Base-by-base conservation (phyloP, 2,113 vertebrate species). In the Mesitornis unicolor region DNA sequence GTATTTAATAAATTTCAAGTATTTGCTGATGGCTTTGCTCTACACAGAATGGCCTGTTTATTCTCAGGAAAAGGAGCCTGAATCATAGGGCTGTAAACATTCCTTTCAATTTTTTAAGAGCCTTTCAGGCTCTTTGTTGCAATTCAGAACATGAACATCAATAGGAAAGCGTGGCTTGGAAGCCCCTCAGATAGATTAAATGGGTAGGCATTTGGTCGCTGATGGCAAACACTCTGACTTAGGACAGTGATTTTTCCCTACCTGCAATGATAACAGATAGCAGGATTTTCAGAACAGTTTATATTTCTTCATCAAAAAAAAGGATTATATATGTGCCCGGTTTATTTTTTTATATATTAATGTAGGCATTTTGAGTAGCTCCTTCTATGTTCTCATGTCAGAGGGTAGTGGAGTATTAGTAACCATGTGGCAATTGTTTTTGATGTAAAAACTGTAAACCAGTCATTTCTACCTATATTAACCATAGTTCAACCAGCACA, bases 1-100 rank as follows among this genome's bases (percentile, higher is more conserved):
- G 54, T 93, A 90, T 94, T 93, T 94, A 86, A 94, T 96, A 91
- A 86, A 95, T 86, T 95, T 91, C 78, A 90, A 89, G 81, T 96
- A 84, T 75, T 87, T 96, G 40, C 61, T 96, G 90, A 91, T 88
- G 82, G 59, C 71, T 94, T 65, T 86, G 59, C 82, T 90, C 71
- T 94, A 56, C 80, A 70, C 54, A 75, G 87, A 94, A 91, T 45
- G 35, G 47, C 54, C 53, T 94, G 54, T 93, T 96, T 83, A 71
- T 93, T 93, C 91, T 89, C 70, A 91, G 86, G 59, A 89, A 94
- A 90, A 90, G 33, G 29, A 94, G 16, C 79, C 40, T 87, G 84
- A 93, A 93, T 95, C 90, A 88, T 28, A 54, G 54, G 33, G 63
- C 56, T 92, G 76, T 90, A 92, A 93, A 92, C 51, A 83, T 92